Base-by-base conservation (phyloP, 2,888 invertebrate genomes). In the Chaetogeoica ovagalla region DNA sequence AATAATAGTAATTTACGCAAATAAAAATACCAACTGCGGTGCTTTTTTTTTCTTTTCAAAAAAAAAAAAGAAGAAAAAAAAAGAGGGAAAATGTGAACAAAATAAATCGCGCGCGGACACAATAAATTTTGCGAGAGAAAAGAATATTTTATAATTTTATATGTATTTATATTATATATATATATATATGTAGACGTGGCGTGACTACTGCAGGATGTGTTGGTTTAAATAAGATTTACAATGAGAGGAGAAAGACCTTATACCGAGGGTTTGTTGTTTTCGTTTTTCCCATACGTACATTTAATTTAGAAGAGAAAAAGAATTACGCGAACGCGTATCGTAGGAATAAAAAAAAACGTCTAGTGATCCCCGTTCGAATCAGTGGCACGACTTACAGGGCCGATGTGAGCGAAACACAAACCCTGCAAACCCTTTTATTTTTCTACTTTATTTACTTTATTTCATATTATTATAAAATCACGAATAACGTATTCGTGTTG, bases 1-100 rank as follows among this genome's bases (percentile, higher is more conserved):
- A 68, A 79, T 79, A 79, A 79, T 71, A 71, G 77, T 63, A 79
- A 79, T 79, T 79, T 79, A 79, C 30, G 30, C 63, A 79, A 79
- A 79, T 79, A 79, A 79, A 79, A 77, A 77, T 69, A 48, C 76
- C 76, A 77, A 79, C 77, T 79, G 77, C 30, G 30, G 30, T 4
- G 30, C 30, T 30, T 30, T 48, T 63, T 79, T 79, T 73, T 77
- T 39, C 62, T 52, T 19, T 68, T 48, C n/a, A 0, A 21, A 62
- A 43, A 55, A 66, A 55, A 70, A 55, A 74, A 62, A 75, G 39
- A 55, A 66, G 30, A 70, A 9, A 55, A 74, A 63, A 76, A 77
- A 70, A 62, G 70, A 70, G 77, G 70, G 62, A 70, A 79, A 69
- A 77, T 77, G 62, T 62, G 62, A 30, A 62, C 69, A 62, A 70